Evolutionary conservation across 2,113 vertebrate species (phyloP).

Genomic region (Oryzias melastigma): DNA sequence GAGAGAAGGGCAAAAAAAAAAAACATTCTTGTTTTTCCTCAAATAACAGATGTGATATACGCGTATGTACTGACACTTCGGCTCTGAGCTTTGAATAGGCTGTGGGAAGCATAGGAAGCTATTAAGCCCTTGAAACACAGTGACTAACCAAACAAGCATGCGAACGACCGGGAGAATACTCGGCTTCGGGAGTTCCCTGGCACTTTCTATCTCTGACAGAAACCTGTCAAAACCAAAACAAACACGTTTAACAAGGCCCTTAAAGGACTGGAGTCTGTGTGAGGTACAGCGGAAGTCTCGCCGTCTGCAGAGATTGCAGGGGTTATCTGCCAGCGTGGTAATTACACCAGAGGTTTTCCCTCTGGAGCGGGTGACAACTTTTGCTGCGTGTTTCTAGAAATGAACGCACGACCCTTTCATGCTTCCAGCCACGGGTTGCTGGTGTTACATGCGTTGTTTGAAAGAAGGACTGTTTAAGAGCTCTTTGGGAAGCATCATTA

Average conservation of each 20-base stretch:
- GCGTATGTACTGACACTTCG: constrained; percentile 52
- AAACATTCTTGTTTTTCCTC: constrained; percentile 33
- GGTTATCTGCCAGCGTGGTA: constrained; percentile 69
- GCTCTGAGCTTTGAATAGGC: constrained; percentile 35
- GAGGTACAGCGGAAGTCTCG: constrained; percentile 49
- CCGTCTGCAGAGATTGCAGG: constrained; percentile 62
- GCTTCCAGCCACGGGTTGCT: constrained; percentile 57
- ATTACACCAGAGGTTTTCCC: constrained; percentile 65
- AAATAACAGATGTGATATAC: constrained; percentile 50
- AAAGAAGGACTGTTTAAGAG: constrained; percentile 64
- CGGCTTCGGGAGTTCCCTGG: constrained; percentile 40
- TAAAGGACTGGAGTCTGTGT: constrained; percentile 61
- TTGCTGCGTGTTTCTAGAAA: constrained; percentile 62
- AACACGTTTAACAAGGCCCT: constrained; percentile 73
- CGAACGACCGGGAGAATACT: constrained; percentile 51
- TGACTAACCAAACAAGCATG: constrained; percentile 61
- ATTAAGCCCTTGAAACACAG: constrained; percentile 53
- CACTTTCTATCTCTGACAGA: constrained; percentile 52
- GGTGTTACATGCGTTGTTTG: constrained; percentile 58
- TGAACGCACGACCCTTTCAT: constrained; percentile 56
- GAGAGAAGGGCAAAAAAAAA: constrained; percentile 19
- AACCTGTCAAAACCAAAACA: constrained; percentile 74
- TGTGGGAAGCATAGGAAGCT: constrained; percentile 61
- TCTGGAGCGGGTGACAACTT: constrained; percentile 48
- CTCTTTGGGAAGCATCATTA: constrained; percentile 47